phyloP scores from a whole-genome alignment of 2,797 vertebrate species.

The Lithobates pipiens region DNA sequence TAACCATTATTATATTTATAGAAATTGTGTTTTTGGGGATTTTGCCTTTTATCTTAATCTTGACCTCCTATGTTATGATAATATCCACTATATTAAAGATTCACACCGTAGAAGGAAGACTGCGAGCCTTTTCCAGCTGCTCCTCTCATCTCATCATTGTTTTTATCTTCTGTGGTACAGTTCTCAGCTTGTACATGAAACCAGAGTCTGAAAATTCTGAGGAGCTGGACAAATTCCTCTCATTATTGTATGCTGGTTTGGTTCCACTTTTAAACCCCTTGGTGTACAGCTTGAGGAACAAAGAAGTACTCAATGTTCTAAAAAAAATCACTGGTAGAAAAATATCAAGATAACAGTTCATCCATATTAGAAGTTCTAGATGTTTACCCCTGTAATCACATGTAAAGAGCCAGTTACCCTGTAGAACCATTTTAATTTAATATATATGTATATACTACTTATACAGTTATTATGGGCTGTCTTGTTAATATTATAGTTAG shows the following conservation, averaged over 20 bases:
- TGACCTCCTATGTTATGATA: slow-evolving; percentile 11
- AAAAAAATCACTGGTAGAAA: not conserved
- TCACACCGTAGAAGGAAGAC: not conserved
- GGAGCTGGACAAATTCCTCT: slow-evolving; percentile 9
- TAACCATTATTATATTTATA: not conserved
- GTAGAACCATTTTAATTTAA: no score
- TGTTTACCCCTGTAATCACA: no score
- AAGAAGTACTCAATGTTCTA: slow-evolving; percentile 5
- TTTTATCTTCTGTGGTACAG: slow-evolving; percentile 1
- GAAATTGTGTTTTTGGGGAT: not conserved
- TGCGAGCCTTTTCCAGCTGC: slow-evolving; percentile 18
- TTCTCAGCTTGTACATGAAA: slow-evolving; percentile 5
- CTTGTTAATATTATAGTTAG: no score
- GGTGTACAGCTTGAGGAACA: slow-evolving; percentile 28
- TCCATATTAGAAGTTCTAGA: no score
- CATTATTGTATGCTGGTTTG: slow-evolving; percentile 1
- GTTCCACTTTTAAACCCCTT: slow-evolving; percentile 39
- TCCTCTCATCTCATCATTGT: slow-evolving; percentile 36
- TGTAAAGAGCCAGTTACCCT: no score
- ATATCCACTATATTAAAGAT: slow-evolving; percentile 25
- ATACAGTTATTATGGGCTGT: no score
- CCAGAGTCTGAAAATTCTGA: not conserved
- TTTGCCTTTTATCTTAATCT: not conserved
- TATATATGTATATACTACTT: no score
- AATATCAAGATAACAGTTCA: not conserved